phyloP scores from a whole-genome alignment of 2,888 invertebrate species.

The Furcula furcula region DNA sequence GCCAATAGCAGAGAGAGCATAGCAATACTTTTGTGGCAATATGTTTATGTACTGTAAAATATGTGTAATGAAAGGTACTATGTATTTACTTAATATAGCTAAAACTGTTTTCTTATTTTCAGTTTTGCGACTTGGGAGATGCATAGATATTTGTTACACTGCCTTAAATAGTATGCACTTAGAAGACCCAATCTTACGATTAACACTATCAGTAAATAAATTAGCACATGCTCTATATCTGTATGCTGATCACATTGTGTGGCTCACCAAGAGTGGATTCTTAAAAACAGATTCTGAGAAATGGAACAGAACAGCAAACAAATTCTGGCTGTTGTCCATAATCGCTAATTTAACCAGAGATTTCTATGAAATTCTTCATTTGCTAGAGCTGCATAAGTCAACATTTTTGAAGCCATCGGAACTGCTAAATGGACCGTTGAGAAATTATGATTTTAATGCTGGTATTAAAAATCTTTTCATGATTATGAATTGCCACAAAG shows the following conservation, averaged over 20 bases:
- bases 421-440: constrained; percentile 49
- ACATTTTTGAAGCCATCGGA: constrained; percentile 67
- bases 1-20: too few species aligned
- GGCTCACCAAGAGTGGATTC: constrained; percentile 89
- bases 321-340: constrained; percentile 93
- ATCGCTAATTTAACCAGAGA: constrained; percentile 91
- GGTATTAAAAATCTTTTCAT: constrained; percentile 51
- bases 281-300: constrained; percentile 86
- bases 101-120: constrained; percentile 57
- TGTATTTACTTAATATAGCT: too few species aligned
- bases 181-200: constrained; percentile 85
- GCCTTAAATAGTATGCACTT: constrained; percentile 87
- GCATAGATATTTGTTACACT: constrained; percentile 89
- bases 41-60: too few species aligned
- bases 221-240: constrained; percentile 90
- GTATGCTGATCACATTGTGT: constrained; percentile 92
- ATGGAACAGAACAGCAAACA: constrained; percentile 88
- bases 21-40: too few species aligned
- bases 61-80: too few species aligned
- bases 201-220: constrained; percentile 89
- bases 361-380: constrained; percentile 89
- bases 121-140: constrained; percentile 94
- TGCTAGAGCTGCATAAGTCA: constrained; percentile 77
- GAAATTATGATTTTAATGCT: constrained; percentile 41
- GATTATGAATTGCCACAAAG: constrained; percentile 73